Conservation (phyloP, 2,888 invertebrate species). For the Cremastinae sp. region DNA sequence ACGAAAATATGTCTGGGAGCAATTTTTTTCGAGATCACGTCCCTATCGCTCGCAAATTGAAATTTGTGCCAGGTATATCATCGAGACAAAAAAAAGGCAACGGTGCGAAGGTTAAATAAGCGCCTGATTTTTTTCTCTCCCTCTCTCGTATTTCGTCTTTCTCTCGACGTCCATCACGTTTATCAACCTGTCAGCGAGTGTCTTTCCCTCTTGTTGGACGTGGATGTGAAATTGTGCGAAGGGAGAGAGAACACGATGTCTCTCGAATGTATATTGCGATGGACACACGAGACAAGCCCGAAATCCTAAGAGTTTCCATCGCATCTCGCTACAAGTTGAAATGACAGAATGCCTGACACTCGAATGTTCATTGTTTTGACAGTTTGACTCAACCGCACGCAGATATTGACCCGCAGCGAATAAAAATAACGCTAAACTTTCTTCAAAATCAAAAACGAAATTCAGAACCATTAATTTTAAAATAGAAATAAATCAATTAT, state of each 20-base stretch:
- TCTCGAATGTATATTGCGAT: conserved; percentile 18
- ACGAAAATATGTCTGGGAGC: neutral
- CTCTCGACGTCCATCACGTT: conserved; percentile 1
- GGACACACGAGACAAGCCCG: conserved; percentile 18
- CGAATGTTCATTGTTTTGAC: neutral
- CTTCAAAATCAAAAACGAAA: too few species aligned
- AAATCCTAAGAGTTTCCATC: neutral
- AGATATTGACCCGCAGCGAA: too few species aligned
- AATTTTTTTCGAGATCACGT: neutral
- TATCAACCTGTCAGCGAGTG: conserved; percentile 23
- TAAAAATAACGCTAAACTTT: too few species aligned
- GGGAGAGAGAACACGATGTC: conserved; percentile 5
- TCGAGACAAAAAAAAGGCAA: neutral
- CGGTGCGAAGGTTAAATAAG: neutral
- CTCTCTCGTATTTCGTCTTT: conserved; percentile 9
- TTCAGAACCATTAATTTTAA: too few species aligned
- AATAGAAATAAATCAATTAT: too few species aligned
- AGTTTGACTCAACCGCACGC: too few species aligned
- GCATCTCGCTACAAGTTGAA: conserved; percentile 5
- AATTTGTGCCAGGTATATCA: neutral
- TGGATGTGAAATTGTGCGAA: neutral
- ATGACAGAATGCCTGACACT: neutral
- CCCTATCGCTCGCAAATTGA: neutral
- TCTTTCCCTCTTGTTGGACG: neutral
- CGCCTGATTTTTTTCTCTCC: neutral